Evolutionary conservation across 2,113 vertebrate species (phyloP).

Genomic region (Pagrus major): DNA sequence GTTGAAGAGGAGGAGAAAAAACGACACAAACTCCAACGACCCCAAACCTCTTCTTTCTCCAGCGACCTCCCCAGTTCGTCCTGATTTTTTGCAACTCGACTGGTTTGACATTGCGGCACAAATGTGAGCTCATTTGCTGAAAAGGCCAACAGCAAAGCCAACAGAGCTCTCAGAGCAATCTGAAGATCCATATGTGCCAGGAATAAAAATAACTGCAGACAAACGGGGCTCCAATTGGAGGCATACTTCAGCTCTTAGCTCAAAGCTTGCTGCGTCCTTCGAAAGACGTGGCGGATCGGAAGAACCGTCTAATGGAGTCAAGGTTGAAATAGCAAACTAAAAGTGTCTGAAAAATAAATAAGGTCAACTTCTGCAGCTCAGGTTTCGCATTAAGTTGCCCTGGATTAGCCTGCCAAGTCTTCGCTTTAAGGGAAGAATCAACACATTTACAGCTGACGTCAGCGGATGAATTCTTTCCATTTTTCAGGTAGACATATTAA

Average conservation of each 20-base stretch:
- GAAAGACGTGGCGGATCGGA: conserved; percentile 39
- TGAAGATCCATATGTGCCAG: conserved; percentile 48
- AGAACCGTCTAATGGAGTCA: conserved; percentile 46
- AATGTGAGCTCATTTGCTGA: conserved; percentile 62
- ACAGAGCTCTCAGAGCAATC: conserved; percentile 59
- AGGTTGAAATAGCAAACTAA: conserved; percentile 35
- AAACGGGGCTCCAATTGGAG: conserved; percentile 52
- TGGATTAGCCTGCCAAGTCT: neutral
- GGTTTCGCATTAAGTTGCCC: conserved; percentile 11
- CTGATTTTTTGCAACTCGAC: conserved; percentile 38
- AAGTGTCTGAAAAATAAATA: conserved; percentile 59
- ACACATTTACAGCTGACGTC: conserved; percentile 35
- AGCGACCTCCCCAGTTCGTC: conserved; percentile 31
- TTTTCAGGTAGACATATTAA: conserved; percentile 64
- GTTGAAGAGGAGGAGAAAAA: conserved; percentile 28
- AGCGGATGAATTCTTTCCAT: conserved; percentile 47
- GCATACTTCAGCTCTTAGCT: conserved; percentile 45
- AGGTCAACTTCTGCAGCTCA: conserved; percentile 21
- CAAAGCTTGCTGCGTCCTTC: conserved; percentile 36
- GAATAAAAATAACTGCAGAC: conserved; percentile 69
- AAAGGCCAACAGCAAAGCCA: conserved; percentile 56
- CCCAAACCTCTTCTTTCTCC: conserved; percentile 7
- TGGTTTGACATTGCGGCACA: conserved; percentile 30
- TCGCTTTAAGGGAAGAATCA: conserved; percentile 45
- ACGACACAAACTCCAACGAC: conserved; percentile 5